A percentile compares a stretch with the other conserved stretches of the same genome.
Conservation (phyloP, 2,888 invertebrate genomes). For the Tenodera sinensis region DNA sequence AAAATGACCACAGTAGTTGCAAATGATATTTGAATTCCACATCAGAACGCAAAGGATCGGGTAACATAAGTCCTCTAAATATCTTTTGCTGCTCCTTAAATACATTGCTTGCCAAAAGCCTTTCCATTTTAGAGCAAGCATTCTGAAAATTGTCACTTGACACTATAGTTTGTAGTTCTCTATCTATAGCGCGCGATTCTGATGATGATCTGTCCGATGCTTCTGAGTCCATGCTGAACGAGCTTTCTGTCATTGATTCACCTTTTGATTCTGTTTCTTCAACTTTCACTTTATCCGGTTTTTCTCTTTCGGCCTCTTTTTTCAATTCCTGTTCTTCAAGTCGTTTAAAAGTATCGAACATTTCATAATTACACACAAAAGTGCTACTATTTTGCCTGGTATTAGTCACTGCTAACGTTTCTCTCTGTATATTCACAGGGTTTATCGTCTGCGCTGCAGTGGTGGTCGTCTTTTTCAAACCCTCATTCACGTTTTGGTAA, state of each 20-base stretch:
- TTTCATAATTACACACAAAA: constrained; percentile 73
- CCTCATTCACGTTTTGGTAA: constrained; percentile 65
- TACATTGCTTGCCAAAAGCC: constrained; percentile 67
- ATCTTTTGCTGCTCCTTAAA: constrained; percentile 64
- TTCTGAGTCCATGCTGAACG: background rate
- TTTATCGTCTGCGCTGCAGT: constrained; percentile 67
- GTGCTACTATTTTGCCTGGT: constrained; percentile 55
- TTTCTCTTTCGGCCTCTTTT: background rate
- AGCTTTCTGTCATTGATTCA: background rate
- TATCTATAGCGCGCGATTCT: background rate
- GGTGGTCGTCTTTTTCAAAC: constrained; percentile 61
- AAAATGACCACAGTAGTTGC: constrained; percentile 64
- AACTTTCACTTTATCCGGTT: background rate
- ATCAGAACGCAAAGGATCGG: constrained; percentile 60
- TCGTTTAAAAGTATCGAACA: constrained; percentile 63
- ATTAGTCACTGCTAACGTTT: constrained; percentile 56
- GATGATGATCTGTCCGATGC: background rate
- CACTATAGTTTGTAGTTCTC: constrained; percentile 6
- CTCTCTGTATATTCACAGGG: constrained; percentile 58
- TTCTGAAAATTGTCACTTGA: constrained; percentile 50
- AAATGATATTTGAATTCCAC: constrained; percentile 64
- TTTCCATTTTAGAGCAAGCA: constrained; percentile 62
- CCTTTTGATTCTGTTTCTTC: background rate
- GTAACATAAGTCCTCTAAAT: constrained; percentile 61
- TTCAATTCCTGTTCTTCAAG: constrained; percentile 43